Conservation (phyloP, 1,140 invertebrate genomes). For the Bombus picipes region DNA sequence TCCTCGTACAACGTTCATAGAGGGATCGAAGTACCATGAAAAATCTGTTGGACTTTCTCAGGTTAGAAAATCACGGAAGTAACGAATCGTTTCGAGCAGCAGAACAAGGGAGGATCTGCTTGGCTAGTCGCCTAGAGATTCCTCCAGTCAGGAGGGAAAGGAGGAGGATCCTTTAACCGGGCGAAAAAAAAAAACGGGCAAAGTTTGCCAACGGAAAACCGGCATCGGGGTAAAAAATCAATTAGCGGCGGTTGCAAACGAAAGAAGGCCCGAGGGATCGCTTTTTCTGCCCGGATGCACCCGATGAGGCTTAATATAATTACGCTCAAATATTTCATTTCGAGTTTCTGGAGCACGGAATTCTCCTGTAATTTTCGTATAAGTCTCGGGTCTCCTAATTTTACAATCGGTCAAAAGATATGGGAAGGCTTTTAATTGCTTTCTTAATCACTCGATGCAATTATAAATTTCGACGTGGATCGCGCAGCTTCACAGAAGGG, state of each 20-base stretch:
- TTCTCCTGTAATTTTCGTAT: neutral
- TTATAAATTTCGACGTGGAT: neutral
- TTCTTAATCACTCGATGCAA: neutral
- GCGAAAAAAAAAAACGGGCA: neutral
- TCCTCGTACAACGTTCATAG: neutral
- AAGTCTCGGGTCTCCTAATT: neutral
- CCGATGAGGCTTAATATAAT: slow-evolving; percentile 32
- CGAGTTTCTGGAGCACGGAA: neutral
- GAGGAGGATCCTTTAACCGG: neutral
- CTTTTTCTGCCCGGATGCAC: slow-evolving; percentile 16
- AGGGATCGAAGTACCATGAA: no score
- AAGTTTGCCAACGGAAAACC: neutral
- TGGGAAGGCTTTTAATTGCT: neutral
- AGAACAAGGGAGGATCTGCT: neutral
- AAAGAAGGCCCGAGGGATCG: slow-evolving; percentile 4
- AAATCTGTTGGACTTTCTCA: neutral
- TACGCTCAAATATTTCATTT: slow-evolving; percentile 20
- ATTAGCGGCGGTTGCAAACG: slow-evolving; percentile 14
- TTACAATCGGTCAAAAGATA: neutral
- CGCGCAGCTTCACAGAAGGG: no score
- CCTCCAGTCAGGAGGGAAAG: neutral
- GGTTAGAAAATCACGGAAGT: neutral
- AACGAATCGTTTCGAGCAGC: neutral
- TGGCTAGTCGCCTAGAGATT: neutral
- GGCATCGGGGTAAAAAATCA: slow-evolving; percentile 19